A percentile compares a stretch with the other conserved stretches of the same genome.
Conservation (phyloP, 2,113 vertebrate species). For the Cettia cetti region DNA sequence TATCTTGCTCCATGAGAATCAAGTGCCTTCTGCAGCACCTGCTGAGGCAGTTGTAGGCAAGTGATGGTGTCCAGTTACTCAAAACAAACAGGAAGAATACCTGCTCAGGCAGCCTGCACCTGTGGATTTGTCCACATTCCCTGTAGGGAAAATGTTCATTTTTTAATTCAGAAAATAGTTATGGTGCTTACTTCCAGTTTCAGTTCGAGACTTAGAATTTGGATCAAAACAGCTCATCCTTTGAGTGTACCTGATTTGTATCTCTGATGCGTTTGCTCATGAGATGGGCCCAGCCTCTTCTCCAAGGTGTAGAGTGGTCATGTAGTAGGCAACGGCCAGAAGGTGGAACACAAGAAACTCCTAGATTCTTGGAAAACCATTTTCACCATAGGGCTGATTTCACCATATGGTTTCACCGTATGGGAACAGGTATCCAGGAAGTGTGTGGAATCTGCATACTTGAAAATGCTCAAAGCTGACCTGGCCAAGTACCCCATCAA, state of each 20-base stretch:
- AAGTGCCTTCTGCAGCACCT: neutral
- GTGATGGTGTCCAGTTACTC: neutral
- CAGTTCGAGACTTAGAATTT: neutral
- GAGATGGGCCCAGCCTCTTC: neutral
- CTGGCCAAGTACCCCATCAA: neutral
- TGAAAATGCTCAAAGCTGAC: neutral
- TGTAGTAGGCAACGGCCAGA: neutral
- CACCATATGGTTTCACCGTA: neutral
- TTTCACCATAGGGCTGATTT: neutral
- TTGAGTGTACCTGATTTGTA: neutral
- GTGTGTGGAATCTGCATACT: neutral
- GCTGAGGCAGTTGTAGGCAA: neutral
- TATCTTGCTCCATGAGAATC: neutral
- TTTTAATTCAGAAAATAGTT: neutral
- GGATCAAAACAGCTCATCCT: neutral
- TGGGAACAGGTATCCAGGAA: neutral
- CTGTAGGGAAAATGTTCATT: neutral
- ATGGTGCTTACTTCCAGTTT: neutral
- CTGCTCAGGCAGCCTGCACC: rapidly evolving
- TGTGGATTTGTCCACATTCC: neutral
- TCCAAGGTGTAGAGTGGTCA: neutral
- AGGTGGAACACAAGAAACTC: neutral
- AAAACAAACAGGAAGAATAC: neutral
- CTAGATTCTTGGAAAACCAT: neutral
- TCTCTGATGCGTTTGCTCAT: neutral